phyloP scores from a whole-genome alignment of 2,113 vertebrate genomes.

The Dipodomys spectabilis region DNA sequence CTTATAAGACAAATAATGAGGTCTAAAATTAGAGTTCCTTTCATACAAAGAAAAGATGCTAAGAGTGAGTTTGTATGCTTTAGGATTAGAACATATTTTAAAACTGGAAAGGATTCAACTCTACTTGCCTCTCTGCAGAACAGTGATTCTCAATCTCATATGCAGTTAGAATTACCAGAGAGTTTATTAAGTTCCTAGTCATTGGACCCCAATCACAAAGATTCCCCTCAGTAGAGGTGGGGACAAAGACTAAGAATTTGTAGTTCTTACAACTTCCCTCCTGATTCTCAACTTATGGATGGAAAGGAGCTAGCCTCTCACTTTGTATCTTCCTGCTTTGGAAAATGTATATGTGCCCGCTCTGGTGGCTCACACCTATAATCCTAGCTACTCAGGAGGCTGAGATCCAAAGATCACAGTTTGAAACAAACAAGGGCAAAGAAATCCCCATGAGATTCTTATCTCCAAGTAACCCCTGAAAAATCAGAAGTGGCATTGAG shows the following conservation, averaged over 20 bases:
- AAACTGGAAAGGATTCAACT: neutral
- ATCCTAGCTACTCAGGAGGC: too few species aligned
- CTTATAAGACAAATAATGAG: neutral
- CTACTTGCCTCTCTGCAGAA: neutral
- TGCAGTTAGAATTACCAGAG: neutral
- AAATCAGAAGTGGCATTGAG: too few species aligned
- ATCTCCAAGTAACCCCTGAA: too few species aligned
- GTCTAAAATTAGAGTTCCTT: neutral
- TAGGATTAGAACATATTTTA: neutral
- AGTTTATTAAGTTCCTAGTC: neutral
- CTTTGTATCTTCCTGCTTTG: neutral
- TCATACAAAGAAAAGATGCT: neutral
- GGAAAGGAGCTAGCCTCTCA: neutral
- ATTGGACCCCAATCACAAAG: neutral
- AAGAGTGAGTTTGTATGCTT: neutral
- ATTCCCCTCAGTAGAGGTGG: neutral
- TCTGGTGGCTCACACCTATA: too few species aligned
- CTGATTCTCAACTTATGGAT: neutral
- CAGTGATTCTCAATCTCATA: neutral
- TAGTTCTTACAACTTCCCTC: slow-evolving; percentile 5
- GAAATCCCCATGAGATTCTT: too few species aligned
- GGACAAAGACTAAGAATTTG: neutral
- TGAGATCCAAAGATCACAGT: too few species aligned
- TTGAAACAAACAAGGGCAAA: too few species aligned
- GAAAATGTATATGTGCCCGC: too few species aligned